These are phyloP conservation scores for Agriopis aurantiaria DNA, from an alignment of 2,888 invertebrate genomes.

Conservation along the genomic window DNA sequence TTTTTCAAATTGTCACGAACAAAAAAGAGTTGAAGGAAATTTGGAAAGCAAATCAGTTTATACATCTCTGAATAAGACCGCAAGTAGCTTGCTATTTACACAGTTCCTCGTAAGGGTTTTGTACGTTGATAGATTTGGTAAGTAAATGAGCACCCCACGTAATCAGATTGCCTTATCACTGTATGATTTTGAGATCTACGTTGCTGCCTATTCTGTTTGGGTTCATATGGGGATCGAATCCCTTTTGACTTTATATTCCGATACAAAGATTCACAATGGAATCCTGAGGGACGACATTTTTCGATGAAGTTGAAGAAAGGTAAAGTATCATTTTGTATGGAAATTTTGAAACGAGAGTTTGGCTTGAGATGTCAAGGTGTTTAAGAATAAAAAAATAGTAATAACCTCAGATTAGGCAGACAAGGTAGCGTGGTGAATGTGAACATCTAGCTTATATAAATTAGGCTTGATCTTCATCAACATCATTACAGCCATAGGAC, in stretches of 20 bases:
- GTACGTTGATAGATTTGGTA: neutral
- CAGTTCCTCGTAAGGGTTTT: neutral
- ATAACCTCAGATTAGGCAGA: no score
- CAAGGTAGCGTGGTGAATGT: no score
- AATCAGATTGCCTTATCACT: neutral
- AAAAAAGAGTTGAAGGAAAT: no score
- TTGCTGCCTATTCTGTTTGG: neutral
- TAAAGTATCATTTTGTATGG: constrained; percentile 23
- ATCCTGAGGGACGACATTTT: neutral
- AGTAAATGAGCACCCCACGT: neutral
- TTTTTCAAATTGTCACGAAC: neutral
- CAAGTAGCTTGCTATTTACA: neutral
- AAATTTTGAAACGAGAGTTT: constrained; percentile 12
- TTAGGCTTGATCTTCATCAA: no score
- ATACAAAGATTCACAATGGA: constrained; percentile 4
- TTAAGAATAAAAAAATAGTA: no score
- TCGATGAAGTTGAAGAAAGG: constrained; percentile 8
- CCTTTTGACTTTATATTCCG: constrained; percentile 4
- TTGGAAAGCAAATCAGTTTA: neutral
- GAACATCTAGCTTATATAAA: no score
- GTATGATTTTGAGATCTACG: neutral
- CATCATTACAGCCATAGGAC: no score
- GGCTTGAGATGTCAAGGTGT: neutral
- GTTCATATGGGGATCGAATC: constrained; percentile 1
- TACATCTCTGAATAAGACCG: no score